Conservation (phyloP, 2,797 vertebrate genomes). For the Bovichtus variegatus region DNA sequence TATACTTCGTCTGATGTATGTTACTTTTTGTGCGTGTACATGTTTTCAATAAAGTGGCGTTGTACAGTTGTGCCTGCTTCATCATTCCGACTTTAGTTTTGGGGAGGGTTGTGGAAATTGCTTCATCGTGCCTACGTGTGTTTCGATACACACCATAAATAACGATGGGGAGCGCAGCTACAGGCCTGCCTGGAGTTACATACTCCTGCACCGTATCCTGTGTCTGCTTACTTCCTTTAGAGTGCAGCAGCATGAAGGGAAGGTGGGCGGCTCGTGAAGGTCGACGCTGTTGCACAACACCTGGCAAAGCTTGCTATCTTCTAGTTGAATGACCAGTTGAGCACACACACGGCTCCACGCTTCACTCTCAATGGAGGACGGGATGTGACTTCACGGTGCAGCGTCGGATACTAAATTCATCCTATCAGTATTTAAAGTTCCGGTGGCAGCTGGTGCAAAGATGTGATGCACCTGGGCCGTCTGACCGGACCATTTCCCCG, state of each 20-base stretch:
- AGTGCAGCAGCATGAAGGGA: neutral
- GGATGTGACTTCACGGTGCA: neutral
- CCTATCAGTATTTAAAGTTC: neutral
- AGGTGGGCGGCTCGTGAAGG: neutral
- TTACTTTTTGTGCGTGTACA: conserved; percentile 26
- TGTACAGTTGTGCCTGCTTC: conserved; percentile 39
- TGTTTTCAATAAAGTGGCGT: conserved; percentile 67
- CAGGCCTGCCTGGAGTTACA: no score
- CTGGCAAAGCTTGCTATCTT: neutral
- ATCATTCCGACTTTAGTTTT: no score
- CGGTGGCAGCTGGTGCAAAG: neutral
- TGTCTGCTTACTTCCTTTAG: neutral
- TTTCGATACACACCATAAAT: no score
- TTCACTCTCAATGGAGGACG: conserved; percentile 5
- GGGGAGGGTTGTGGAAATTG: no score
- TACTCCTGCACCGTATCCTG: no score
- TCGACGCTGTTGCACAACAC: conserved; percentile 43
- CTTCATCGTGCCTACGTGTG: no score
- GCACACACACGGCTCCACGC: conserved; percentile 2
- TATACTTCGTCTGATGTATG: conserved; percentile 7
- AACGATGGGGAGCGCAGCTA: no score
- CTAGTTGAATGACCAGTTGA: conserved; percentile 69
- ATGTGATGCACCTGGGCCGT: neutral
- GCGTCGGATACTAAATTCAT: neutral
- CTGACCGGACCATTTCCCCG: no score